These are phyloP conservation scores for Heliconius erato DNA, from an alignment of 2,888 invertebrate genomes.

Conservation along the genomic window DNA sequence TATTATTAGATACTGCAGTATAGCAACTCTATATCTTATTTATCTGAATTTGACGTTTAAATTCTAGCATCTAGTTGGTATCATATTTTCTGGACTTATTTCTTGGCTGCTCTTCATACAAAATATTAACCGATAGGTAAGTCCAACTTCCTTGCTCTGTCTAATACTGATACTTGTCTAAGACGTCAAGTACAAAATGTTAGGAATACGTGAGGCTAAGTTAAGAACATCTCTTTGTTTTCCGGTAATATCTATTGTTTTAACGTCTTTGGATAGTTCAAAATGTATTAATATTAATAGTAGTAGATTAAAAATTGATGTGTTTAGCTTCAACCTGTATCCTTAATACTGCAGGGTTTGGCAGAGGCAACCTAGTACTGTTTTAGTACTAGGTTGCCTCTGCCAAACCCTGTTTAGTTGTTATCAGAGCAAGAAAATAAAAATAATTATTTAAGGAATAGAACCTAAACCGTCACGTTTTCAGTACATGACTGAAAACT, in stretches of 20 bases:
- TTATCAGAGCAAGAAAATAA: not conserved
- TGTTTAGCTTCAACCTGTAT: too few relatives aligned
- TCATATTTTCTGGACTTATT: constrained; percentile 6
- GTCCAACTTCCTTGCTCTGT: not conserved
- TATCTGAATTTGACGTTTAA: constrained; percentile 12
- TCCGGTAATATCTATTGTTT: not conserved
- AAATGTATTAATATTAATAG: not conserved
- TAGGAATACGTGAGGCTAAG: not conserved
- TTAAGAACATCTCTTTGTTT: not conserved
- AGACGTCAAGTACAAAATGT: constrained; percentile 18
- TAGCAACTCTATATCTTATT: not conserved
- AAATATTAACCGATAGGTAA: constrained; percentile 15
- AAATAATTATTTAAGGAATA: not conserved
- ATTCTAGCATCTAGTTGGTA: not conserved
- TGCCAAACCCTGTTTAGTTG: too few relatives aligned
- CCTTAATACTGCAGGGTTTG: not conserved
- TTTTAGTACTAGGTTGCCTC: too few relatives aligned
- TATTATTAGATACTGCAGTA: not conserved
- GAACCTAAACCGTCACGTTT: too few relatives aligned
- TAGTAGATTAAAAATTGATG: too few relatives aligned
- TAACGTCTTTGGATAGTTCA: not conserved
- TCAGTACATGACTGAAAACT: too few relatives aligned
- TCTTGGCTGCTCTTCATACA: constrained; percentile 14
- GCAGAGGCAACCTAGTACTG: not conserved
- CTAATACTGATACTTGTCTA: constrained; percentile 15